Base-by-base conservation (phyloP, 2,888 invertebrate genomes). In the Lobophora halterata region DNA sequence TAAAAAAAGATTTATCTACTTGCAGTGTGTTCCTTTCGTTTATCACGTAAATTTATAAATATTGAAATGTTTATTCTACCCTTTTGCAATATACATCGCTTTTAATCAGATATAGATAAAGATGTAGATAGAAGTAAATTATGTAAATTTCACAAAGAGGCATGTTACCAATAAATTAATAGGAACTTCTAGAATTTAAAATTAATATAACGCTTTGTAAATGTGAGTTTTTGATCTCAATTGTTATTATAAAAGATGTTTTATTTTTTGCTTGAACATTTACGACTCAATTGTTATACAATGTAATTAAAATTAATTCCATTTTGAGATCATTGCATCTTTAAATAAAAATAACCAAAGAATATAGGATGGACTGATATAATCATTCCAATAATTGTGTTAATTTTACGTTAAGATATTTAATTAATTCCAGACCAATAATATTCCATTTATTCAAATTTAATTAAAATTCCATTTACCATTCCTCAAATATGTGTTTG, bases 141-240 rank as follows among this genome's bases (percentile, higher is more conserved):
- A 27, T 44, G 36, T 44, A 38, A 24, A 36, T 46, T 37, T 29
- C 21, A 24, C 45, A 48, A 51, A 42, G 46, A 50, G 46, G 49
- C 43, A 42, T 26, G 55, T 55, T 55, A 55, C 52, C 53, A 55
- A 37, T 24, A 9, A 21, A 40, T 40, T 33, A 31, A 26, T 48
- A 46, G 29, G 24, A 23, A 36, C 35, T 46, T 33, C 39, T 42
- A 50, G 12, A 36, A 45, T 19, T 33, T 40, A 46, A 25, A 25
- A 27, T 48, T 37, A 43, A 29, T 35, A 54, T 43, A 63, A 65
- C 43, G 58, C 63, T 70, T 65, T 60, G 58, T 67, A 52, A 52
- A 54, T 66, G 70, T 74, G 70, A 67, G 71, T 71, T 71, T 62
- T 67, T 74, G 77, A 78, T 78, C 77, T 78, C 77, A 74, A 58